Conservation (phyloP, 2,113 vertebrate genomes). For the Strigops habroptila region DNA sequence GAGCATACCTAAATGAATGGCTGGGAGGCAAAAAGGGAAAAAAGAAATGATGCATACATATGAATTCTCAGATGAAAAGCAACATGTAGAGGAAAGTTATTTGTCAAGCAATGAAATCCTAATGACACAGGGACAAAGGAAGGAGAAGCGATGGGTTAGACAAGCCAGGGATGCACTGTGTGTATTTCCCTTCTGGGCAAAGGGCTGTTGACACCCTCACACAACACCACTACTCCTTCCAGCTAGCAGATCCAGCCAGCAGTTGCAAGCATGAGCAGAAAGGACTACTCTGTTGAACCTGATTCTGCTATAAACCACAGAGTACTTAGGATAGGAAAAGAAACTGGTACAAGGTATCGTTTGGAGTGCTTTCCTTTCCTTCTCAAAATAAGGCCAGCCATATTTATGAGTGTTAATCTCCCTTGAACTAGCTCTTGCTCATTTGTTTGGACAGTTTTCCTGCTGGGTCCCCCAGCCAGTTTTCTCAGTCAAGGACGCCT, state of each 20-base stretch:
- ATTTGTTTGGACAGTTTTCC: neutral
- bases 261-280: neutral
- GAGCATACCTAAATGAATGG: neutral
- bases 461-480: neutral
- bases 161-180: neutral
- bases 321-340: neutral
- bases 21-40: accelerated
- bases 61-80: conserved; percentile 32
- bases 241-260: neutral
- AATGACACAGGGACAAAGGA: neutral
- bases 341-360: neutral
- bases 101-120: conserved; percentile 28
- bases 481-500: neutral
- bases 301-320: neutral
- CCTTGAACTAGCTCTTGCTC: neutral
- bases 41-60: neutral
- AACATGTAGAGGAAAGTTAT: neutral
- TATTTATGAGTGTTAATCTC: neutral
- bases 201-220: neutral
- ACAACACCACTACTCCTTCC: neutral
- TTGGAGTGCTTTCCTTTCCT: neutral
- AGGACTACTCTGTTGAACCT: neutral
- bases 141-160: conserved; percentile 10
- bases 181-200: neutral
- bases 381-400: neutral